phyloP scores from a whole-genome alignment of 1,140 invertebrate species.

The Phthorimaea operculella region DNA sequence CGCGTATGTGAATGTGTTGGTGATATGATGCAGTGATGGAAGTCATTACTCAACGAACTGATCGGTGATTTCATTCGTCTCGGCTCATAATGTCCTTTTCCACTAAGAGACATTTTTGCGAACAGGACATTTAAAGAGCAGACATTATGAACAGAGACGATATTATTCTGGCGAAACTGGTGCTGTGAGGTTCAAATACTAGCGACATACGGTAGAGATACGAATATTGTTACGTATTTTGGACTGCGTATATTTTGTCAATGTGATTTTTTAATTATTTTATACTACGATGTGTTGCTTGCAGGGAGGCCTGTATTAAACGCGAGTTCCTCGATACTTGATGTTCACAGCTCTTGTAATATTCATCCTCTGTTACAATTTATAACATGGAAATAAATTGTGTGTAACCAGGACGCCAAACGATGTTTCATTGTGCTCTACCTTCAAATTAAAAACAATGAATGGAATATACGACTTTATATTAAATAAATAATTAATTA shows the following conservation, averaged over 20 bases:
- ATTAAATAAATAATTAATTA: constrained; percentile 36
- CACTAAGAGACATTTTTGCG: no score
- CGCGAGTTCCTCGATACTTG: constrained; percentile 64
- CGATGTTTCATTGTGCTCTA: constrained; percentile 50
- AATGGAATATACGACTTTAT: constrained; percentile 29
- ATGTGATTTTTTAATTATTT: constrained; percentile 62
- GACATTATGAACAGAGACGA: no score
- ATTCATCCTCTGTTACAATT: constrained; percentile 63
- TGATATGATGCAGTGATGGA: constrained; percentile 17
- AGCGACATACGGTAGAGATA: constrained; percentile 45
- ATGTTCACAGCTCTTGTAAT: constrained; percentile 53
- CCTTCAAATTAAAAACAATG: constrained; percentile 13
- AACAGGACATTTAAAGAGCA: no score
- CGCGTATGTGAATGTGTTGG: constrained; percentile 53
- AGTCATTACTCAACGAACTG: constrained; percentile 4
- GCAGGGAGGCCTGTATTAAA: constrained; percentile 46
- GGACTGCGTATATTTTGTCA: constrained; percentile 54
- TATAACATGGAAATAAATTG: constrained; percentile 63
- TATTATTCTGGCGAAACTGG: constrained; percentile 37
- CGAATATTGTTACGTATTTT: constrained; percentile 46
- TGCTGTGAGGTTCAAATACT: constrained; percentile 61
- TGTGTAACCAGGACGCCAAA: constrained; percentile 60
- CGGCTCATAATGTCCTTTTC: no score
- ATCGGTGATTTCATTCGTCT: constrained; percentile 22
- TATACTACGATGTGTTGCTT: constrained; percentile 53